A percentile compares a stretch with the other conserved stretches of the same genome.
Conservation (phyloP, 1,140 invertebrate species). For the Scaptomyza montana region DNA sequence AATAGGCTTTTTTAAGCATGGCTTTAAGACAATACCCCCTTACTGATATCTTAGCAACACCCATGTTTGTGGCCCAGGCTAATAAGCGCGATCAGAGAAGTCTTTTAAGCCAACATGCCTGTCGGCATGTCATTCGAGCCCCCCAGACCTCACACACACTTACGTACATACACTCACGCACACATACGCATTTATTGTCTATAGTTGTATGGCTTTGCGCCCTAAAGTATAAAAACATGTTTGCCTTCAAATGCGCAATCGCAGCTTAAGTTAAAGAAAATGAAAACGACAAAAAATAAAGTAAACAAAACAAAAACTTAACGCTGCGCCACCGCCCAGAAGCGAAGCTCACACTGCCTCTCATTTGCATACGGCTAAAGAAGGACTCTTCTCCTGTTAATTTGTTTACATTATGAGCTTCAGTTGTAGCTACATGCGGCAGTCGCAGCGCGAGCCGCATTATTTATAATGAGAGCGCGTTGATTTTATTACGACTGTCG, state of each 20-base stretch:
- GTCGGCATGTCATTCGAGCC: slow-evolving; percentile 72
- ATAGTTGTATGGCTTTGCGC: slow-evolving; percentile 1
- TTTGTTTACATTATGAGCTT: slow-evolving; percentile 83
- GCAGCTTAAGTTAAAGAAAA: slow-evolving; percentile 70
- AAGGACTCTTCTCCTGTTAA: slow-evolving; percentile 54
- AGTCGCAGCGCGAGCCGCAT: slow-evolving; percentile 69
- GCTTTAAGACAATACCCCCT: too few relatives aligned
- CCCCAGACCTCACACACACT: slow-evolving; percentile 26
- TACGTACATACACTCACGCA: slow-evolving; percentile 24
- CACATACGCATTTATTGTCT: not conserved
- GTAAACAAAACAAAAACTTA: slow-evolving; percentile 54
- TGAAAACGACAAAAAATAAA: not conserved
- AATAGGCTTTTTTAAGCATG: too few relatives aligned
- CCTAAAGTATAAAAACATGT: slow-evolving; percentile 83
- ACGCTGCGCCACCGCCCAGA: slow-evolving; percentile 78
- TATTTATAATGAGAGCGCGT: slow-evolving; percentile 76
- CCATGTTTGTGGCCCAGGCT: slow-evolving; percentile 30
- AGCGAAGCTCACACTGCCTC: slow-evolving; percentile 55
- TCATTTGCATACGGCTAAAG: slow-evolving; percentile 62
- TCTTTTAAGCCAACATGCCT: slow-evolving; percentile 82
- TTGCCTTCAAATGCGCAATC: slow-evolving; percentile 83
- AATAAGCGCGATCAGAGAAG: slow-evolving; percentile 83
- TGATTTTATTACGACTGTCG: slow-evolving; percentile 68
- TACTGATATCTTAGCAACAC: not conserved
- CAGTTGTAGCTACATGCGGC: slow-evolving; percentile 75